phyloP scores from a whole-genome alignment of 2,113 vertebrate species.

The Prietella phreatophila region DNA sequence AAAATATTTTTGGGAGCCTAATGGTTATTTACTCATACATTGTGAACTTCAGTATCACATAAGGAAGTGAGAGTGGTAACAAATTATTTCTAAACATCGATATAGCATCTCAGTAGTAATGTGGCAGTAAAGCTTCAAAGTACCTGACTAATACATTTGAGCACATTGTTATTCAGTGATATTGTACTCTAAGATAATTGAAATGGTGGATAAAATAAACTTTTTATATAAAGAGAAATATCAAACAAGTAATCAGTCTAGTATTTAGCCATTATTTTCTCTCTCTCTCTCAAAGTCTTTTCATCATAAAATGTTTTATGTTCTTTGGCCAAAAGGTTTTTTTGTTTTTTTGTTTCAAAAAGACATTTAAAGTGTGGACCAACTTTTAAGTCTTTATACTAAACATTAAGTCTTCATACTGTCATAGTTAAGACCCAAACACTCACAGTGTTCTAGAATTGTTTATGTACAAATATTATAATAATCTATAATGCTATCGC shows the following conservation, averaged over 20 bases:
- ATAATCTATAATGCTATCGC: conserved; percentile 60
- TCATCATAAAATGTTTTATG: conserved; percentile 57
- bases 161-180: conserved; percentile 55
- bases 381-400: conserved; percentile 56
- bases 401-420: conserved; percentile 4
- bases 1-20: conserved; percentile 34
- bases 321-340: conserved; percentile 55
- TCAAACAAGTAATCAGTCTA: conserved; percentile 3
- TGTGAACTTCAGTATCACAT: background rate
- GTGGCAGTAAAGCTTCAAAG: conserved; percentile 70
- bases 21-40: conserved; percentile 10
- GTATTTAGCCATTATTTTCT: conserved; percentile 44
- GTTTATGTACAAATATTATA: conserved; percentile 59
- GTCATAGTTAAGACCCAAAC: conserved; percentile 25
- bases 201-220: background rate
- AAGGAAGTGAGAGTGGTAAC: background rate
- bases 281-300: background rate
- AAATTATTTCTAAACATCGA: conserved; percentile 4
- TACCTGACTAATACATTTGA: conserved; percentile 60
- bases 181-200: conserved; percentile 11
- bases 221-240: conserved; percentile 6
- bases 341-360: conserved; percentile 56
- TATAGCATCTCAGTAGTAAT: conserved; percentile 36
- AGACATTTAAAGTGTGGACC: conserved; percentile 64
- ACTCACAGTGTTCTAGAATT: conserved; percentile 52